These are phyloP conservation scores for Carabus problematicus DNA, from an alignment of 2,888 invertebrate genomes.

Conservation along the genomic window DNA sequence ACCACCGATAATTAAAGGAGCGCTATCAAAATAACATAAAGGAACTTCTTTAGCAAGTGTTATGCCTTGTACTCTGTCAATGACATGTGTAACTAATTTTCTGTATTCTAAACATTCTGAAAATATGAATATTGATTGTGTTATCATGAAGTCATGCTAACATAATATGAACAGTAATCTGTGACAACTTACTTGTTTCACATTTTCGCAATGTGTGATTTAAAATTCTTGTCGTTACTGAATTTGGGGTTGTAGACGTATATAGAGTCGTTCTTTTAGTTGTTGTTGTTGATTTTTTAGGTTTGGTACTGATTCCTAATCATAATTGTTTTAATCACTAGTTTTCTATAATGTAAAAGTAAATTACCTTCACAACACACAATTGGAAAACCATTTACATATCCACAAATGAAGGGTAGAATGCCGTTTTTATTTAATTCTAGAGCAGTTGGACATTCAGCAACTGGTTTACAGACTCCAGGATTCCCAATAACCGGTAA, in stretches of 20 bases:
- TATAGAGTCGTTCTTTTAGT: too few species aligned
- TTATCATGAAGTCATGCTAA: too few species aligned
- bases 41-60: conserved; percentile 64
- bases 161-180: too few species aligned
- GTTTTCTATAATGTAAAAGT: too few species aligned
- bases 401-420: conserved; percentile 52
- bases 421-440: conserved; percentile 52
- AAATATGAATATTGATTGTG: neutral
- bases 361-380: conserved; percentile 53
- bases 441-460: conserved; percentile 51
- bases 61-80: conserved; percentile 58
- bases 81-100: conserved; percentile 58
- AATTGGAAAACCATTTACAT: conserved; percentile 50
- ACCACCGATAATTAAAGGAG: conserved; percentile 67
- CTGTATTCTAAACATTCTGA: conserved; percentile 68
- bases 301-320: too few species aligned
- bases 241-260: too few species aligned
- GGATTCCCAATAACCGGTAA: conserved; percentile 46
- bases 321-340: too few species aligned
- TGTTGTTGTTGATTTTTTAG: too few species aligned
- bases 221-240: too few species aligned
- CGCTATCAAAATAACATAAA: conserved; percentile 61
- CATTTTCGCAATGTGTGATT: too few species aligned
- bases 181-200: too few species aligned
- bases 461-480: conserved; percentile 51